Percentiles rank a stretch among this genome's conserved stretches.
These are phyloP conservation scores for Capricornis sumatraensis DNA, from an alignment of 2,113 vertebrate genomes.

Conservation along the genomic window DNA sequence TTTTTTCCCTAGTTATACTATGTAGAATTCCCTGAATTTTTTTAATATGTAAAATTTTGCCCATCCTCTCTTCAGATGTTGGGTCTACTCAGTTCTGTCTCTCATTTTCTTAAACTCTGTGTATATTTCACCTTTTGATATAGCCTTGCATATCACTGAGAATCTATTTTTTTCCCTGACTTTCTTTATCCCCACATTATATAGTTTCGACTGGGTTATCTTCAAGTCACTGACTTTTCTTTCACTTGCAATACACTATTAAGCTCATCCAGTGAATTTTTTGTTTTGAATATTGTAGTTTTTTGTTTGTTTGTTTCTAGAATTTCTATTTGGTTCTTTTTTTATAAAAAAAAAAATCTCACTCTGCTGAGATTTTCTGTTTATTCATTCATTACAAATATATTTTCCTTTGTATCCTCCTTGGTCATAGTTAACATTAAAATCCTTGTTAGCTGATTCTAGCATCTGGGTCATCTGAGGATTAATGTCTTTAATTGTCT, in stretches of 20 bases:
- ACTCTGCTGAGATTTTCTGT: not conserved
- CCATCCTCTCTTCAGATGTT: conserved; percentile 2
- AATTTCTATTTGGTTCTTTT: not conserved
- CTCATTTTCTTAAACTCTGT: not conserved
- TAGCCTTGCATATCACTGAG: not conserved
- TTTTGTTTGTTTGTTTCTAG: not conserved
- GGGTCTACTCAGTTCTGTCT: not conserved
- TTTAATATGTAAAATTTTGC: not conserved
- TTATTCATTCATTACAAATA: not conserved
- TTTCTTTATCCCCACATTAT: not conserved
- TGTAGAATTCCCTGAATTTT: not conserved
- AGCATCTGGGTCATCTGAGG: not conserved
- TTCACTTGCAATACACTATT: not conserved
- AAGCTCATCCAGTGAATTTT: not conserved
- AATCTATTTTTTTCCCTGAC: not conserved
- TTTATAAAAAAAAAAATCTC: not conserved
- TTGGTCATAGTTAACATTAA: not conserved
- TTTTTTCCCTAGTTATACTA: not conserved
- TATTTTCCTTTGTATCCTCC: not conserved
- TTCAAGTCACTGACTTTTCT: not conserved
- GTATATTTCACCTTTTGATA: not conserved
- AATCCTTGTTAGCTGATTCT: not conserved
- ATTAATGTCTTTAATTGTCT: not conserved
- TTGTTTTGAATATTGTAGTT: not conserved
- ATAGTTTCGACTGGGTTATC: not conserved